A percentile compares a stretch with the other conserved stretches of the same genome.
Conservation (phyloP, 1,140 invertebrate genomes). For the Eufriesea mexicana region DNA sequence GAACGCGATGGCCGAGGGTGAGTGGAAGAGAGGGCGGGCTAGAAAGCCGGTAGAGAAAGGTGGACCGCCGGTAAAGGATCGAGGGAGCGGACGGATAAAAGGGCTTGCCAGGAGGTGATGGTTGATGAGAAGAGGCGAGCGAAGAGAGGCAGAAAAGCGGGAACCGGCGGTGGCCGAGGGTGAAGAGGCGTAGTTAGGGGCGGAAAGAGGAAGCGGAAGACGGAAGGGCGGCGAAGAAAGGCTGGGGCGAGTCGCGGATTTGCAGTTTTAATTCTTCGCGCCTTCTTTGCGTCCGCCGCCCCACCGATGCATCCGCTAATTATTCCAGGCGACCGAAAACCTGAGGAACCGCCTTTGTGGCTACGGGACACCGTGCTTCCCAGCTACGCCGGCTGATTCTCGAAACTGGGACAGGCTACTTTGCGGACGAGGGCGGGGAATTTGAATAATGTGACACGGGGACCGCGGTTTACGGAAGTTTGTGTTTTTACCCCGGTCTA, state of each 20-base stretch:
- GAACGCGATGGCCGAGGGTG: neutral
- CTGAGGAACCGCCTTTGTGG: neutral
- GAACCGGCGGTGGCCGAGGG: neutral
- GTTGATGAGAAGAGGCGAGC: conserved; percentile 36
- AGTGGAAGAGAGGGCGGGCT: neutral
- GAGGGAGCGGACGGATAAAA: conserved; percentile 29
- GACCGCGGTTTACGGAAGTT: neutral
- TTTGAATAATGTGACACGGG: neutral
- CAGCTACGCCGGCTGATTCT: neutral
- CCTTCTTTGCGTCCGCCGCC: conserved; percentile 14
- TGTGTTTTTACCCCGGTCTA: neutral
- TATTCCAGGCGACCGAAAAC: conserved; percentile 19
- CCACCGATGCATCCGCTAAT: neutral
- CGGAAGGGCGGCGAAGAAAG: neutral
- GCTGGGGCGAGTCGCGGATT: neutral
- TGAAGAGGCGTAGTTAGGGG: neutral
- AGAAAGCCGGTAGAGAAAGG: conserved; percentile 8
- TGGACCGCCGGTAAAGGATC: conserved; percentile 29
- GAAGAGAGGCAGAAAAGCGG: conserved; percentile 2
- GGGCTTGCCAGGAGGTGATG: conserved; percentile 29
- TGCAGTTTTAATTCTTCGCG: conserved; percentile 45
- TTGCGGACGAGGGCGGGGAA: neutral
- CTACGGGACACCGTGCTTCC: neutral
- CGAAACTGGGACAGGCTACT: neutral
- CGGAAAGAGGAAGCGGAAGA: conserved; percentile 13